Conservation (phyloP, 2,113 vertebrate species). For the Vimba vimba region DNA sequence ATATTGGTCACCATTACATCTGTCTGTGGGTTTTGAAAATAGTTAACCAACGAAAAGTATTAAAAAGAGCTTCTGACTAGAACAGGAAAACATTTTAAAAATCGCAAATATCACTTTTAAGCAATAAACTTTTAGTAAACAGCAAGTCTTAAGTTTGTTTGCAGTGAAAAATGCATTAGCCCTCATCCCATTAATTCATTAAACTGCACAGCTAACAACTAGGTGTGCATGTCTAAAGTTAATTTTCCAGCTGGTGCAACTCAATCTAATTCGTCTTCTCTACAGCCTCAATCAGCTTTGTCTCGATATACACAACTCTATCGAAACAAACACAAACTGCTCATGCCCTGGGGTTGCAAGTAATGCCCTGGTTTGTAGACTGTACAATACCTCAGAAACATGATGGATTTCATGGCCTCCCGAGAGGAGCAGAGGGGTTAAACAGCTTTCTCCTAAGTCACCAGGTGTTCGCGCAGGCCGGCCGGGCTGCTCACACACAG, state of each 20-base stretch:
- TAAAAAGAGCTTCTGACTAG: no score
- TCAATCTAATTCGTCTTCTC: not conserved
- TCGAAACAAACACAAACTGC: not conserved
- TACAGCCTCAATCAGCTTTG: constrained; percentile 14
- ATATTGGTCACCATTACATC: no score
- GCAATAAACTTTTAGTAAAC: not conserved
- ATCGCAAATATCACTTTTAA: not conserved
- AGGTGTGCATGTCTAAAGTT: not conserved
- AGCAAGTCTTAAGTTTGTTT: not conserved
- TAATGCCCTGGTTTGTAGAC: not conserved
- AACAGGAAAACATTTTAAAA: not conserved
- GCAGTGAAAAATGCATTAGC: not conserved
- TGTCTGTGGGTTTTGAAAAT: no score
- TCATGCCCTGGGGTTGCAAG: not conserved
- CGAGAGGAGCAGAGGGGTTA: constrained; percentile 2
- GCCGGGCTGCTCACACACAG: not conserved
- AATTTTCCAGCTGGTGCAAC: constrained; percentile 25
- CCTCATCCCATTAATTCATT: not conserved
- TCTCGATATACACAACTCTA: constrained; percentile 1
- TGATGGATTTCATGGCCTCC: constrained; percentile 36
- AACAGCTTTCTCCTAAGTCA: constrained; percentile 12
- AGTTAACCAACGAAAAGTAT: no score
- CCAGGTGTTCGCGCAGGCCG: not conserved
- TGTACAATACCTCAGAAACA: constrained; percentile 29
- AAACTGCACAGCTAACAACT: not conserved